Percentiles rank a stretch among this genome's conserved stretches.
Conservation (phyloP, 1,140 invertebrate genomes). For the Dendrolimus kikuchii region DNA sequence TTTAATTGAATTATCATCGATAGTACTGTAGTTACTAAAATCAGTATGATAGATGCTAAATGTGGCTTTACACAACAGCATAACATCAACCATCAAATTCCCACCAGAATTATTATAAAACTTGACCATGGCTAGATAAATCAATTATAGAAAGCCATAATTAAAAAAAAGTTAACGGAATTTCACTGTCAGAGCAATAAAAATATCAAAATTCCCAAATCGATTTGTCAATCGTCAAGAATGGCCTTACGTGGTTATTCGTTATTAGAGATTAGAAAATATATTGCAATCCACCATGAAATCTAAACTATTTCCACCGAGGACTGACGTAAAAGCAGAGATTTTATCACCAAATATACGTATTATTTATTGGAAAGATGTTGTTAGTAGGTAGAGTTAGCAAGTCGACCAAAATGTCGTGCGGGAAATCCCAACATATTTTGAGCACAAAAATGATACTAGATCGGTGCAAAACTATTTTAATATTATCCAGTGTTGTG, state of each 20-base stretch:
- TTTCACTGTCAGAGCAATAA: constrained; percentile 20
- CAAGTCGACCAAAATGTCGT: constrained; percentile 45
- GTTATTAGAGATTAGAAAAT: constrained; percentile 52
- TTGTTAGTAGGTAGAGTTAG: constrained; percentile 48
- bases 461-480: constrained; percentile 56
- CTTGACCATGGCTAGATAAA: too few species aligned
- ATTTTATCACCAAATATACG: constrained; percentile 32
- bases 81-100: too few species aligned
- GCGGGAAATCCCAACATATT: constrained; percentile 21
- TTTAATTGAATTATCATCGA: too few species aligned
- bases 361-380: constrained; percentile 33
- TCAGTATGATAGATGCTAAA: too few species aligned
- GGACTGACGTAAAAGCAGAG: constrained; percentile 13
- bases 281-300: constrained; percentile 52
- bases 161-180: too few species aligned
- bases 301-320: constrained; percentile 41
- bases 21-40: too few species aligned
- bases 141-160: too few species aligned
- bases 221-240: constrained; percentile 12
- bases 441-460: constrained; percentile 48
- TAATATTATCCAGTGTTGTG: constrained; percentile 57
- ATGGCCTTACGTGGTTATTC: constrained; percentile 60
- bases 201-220: constrained; percentile 35
- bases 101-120: too few species aligned
- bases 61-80: too few species aligned